Percentiles rank a stretch among this genome's conserved stretches.
phyloP scores from a whole-genome alignment of 2,113 vertebrate species.

The Brachyhypopomus gauderio region DNA sequence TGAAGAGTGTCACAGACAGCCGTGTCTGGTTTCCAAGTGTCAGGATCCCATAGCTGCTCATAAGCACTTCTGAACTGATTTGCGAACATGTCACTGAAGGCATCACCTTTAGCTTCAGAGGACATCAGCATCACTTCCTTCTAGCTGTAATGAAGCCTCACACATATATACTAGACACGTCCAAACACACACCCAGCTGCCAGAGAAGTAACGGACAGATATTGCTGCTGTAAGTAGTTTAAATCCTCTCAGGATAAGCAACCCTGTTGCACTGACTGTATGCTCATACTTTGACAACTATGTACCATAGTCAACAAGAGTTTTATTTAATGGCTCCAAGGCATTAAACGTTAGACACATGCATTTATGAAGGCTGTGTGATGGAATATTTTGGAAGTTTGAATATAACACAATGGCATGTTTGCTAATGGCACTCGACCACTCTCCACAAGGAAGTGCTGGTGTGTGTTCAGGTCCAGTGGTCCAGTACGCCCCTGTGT shows the following conservation, averaged over 20 bases:
- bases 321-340: background rate
- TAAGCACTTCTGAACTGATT: slow-evolving; percentile 68
- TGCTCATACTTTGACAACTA: background rate
- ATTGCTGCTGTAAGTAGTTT: background rate
- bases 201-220: background rate
- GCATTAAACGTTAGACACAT: background rate
- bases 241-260: background rate
- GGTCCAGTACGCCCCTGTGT: slow-evolving; percentile 15
- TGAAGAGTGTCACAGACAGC: background rate
- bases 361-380: slow-evolving; percentile 19
- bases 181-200: background rate
- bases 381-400: background rate
- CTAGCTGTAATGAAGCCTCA: background rate
- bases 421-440: slow-evolving; percentile 20
- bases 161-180: background rate
- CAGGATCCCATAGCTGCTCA: slow-evolving; percentile 55
- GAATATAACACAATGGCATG: slow-evolving; percentile 1
- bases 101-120: slow-evolving; percentile 70
- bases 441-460: background rate
- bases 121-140: slow-evolving; percentile 32
- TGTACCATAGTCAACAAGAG: background rate
- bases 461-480: slow-evolving; percentile 35
- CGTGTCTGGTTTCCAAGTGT: background rate
- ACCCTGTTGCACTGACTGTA: background rate
- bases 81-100: slow-evolving; percentile 64